Conservation (phyloP, 2,888 invertebrate species). For the Drosophila pseudotakahashii region DNA sequence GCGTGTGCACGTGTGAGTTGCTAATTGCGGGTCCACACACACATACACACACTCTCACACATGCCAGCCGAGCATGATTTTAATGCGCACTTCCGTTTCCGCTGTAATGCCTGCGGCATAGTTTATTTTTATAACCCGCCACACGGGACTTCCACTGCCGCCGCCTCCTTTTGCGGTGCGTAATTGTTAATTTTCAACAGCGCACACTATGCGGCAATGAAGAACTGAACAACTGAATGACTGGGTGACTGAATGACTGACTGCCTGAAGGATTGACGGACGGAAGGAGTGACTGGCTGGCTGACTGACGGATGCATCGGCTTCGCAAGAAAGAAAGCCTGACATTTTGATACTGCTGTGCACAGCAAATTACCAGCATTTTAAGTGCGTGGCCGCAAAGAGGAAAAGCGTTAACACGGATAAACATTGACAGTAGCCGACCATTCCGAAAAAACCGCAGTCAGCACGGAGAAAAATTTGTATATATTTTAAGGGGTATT, state of each 20-base stretch:
- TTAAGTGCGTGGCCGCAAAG: conserved; percentile 64
- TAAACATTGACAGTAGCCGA: conserved; percentile 64
- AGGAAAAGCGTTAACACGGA: conserved; percentile 52
- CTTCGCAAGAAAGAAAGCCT: conserved; percentile 43
- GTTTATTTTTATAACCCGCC: conserved; percentile 66
- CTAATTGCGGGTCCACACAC: conserved; percentile 64
- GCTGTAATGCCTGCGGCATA: conserved; percentile 69
- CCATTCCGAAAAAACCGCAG: not conserved
- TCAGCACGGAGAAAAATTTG: not conserved
- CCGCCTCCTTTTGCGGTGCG: conserved; percentile 59
- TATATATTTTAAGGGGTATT: no score
- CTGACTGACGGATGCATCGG: conserved; percentile 35
- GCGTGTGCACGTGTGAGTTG: conserved; percentile 40
- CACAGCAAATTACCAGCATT: conserved; percentile 70
- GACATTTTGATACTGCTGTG: conserved; percentile 68
- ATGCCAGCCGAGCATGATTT: conserved; percentile 64
- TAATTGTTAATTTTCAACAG: conserved; percentile 76
- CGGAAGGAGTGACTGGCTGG: conserved; percentile 27
- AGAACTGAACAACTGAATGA: conserved; percentile 13
- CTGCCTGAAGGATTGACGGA: conserved; percentile 43
- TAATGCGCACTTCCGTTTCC: conserved; percentile 79
- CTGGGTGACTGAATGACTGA: conserved; percentile 19
- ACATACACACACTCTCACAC: conserved; percentile 28
- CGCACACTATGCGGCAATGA: conserved; percentile 60
- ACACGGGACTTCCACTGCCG: conserved; percentile 29